Evolutionary conservation across 2,113 vertebrate genomes (phyloP).

Genomic region (Scomber scombrus): DNA sequence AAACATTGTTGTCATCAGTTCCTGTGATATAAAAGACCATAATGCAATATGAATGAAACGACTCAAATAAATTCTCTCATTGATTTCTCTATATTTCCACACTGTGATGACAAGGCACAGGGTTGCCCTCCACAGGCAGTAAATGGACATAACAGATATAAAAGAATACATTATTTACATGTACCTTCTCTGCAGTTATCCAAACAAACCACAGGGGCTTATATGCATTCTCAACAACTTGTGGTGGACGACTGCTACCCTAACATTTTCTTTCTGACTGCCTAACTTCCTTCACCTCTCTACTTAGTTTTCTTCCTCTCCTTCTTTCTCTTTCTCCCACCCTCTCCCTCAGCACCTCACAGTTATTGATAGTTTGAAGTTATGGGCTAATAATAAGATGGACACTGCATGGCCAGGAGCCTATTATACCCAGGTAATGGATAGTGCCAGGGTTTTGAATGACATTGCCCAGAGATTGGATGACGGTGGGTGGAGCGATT

Average conservation of each 20-base stretch:
- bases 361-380: slow-evolving; percentile 87
- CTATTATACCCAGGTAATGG: slow-evolving; percentile 87
- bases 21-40: slow-evolving; percentile 44
- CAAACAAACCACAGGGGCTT: slow-evolving; percentile 24
- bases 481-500: slow-evolving; percentile 84
- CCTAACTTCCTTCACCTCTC: slow-evolving; percentile 63
- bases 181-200: slow-evolving; percentile 19
- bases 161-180: slow-evolving; percentile 13
- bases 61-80: slow-evolving; percentile 48
- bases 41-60: slow-evolving; percentile 55
- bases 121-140: slow-evolving; percentile 73
- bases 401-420: slow-evolving; percentile 84
- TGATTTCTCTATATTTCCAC: slow-evolving; percentile 52
- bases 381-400: slow-evolving; percentile 86
- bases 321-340: slow-evolving; percentile 15
- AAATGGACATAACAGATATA: slow-evolving; percentile 37
- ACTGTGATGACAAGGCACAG: slow-evolving; percentile 54
- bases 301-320: slow-evolving; percentile 49
- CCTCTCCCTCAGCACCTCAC: slow-evolving; percentile 66
- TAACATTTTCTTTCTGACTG: slow-evolving; percentile 66
- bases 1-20: slow-evolving; percentile 42
- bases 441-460: slow-evolving; percentile 84
- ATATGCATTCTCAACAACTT: slow-evolving; percentile 29
- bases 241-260: slow-evolving; percentile 29
- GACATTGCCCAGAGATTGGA: slow-evolving; percentile 87